Conservation (phyloP, 2,113 vertebrate species). For the Oryzias celebensis region DNA sequence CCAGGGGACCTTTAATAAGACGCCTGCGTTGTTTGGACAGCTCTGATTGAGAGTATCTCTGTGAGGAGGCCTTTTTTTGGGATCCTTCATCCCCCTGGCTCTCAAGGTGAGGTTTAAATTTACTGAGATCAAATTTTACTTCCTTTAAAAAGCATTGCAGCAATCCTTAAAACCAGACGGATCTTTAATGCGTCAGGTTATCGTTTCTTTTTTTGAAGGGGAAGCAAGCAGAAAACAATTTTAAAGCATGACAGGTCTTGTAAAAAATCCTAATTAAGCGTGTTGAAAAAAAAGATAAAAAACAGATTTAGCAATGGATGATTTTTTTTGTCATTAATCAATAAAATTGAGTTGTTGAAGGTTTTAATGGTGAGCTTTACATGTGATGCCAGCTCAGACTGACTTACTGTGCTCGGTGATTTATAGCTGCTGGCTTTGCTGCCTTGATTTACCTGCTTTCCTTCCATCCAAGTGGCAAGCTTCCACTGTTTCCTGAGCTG, state of each 20-base stretch:
- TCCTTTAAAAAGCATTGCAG: neutral
- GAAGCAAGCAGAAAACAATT: neutral
- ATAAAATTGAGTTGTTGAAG: neutral
- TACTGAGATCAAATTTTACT: neutral
- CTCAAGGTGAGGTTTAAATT: constrained; percentile 1
- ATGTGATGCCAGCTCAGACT: constrained; percentile 19
- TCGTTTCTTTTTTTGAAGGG: neutral
- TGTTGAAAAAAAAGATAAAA: too few relatives aligned
- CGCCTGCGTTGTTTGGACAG: neutral
- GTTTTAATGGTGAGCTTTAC: constrained; percentile 20
- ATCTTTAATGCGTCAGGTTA: neutral
- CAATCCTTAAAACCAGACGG: neutral
- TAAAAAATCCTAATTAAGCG: neutral
- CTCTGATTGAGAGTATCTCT: neutral
- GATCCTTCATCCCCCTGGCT: neutral
- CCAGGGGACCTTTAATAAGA: neutral
- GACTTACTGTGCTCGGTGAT: constrained; percentile 26
- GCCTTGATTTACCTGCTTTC: constrained; percentile 20
- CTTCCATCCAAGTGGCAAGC: constrained; percentile 35
- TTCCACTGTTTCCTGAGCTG: constrained; percentile 2
- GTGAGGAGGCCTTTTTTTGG: neutral
- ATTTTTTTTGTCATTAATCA: neutral
- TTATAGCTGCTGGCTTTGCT: constrained; percentile 29
- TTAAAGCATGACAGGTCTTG: neutral
- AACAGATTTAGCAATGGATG: neutral